phyloP scores from a whole-genome alignment of 2,113 vertebrate species.

The Stigmatopora argus region DNA sequence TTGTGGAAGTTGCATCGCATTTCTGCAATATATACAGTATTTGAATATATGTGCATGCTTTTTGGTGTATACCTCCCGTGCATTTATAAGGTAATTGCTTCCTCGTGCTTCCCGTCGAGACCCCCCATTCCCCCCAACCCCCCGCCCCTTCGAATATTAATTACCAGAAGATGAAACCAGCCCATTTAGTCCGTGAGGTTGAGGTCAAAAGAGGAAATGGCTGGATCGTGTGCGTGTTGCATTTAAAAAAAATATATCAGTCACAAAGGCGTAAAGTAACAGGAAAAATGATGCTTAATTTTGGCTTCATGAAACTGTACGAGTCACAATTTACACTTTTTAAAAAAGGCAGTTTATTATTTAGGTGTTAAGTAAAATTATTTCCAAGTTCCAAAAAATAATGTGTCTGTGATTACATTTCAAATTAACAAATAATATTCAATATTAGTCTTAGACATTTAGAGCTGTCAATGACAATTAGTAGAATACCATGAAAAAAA shows the following conservation, averaged over 20 bases:
- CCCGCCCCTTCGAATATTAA: constrained; percentile 66
- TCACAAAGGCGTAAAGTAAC: not conserved
- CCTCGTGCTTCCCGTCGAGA: constrained; percentile 54
- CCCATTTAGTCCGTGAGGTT: constrained; percentile 39
- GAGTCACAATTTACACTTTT: not conserved
- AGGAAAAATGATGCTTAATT: too few relatives aligned
- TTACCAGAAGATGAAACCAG: constrained; percentile 63
- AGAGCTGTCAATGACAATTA: too few relatives aligned
- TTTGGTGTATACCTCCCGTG: constrained; percentile 23
- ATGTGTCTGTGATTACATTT: not conserved
- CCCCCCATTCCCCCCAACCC: too few relatives aligned
- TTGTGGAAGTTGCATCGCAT: constrained; percentile 28
- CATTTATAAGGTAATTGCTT: constrained; percentile 69
- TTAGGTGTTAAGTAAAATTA: not conserved
- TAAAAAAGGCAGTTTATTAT: not conserved
- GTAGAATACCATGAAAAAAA: too few relatives aligned
- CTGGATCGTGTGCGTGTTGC: constrained; percentile 24
- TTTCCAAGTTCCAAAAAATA: not conserved
- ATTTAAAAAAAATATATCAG: not conserved
- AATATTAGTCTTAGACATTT: too few relatives aligned
- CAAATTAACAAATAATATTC: not conserved
- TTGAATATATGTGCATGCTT: constrained; percentile 23
- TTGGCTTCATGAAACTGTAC: too few relatives aligned
- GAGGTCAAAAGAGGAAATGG: constrained; percentile 52
- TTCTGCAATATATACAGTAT: constrained; percentile 23